A percentile compares a stretch with the other conserved stretches of the same genome.
phyloP scores from a whole-genome alignment of 2,888 invertebrate species.

The Acrobasis repandana region DNA sequence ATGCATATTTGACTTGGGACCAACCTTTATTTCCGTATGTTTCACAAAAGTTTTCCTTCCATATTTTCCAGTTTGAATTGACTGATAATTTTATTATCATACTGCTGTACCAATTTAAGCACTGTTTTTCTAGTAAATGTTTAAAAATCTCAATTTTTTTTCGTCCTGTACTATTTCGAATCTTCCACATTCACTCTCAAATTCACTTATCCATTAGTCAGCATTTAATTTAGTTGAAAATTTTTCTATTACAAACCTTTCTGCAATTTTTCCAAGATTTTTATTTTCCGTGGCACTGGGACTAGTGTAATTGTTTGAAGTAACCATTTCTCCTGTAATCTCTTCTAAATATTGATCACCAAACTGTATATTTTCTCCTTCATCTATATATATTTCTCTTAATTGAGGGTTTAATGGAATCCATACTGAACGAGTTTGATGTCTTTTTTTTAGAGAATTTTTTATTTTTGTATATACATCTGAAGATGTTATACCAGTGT shows the following conservation, averaged over 20 bases:
- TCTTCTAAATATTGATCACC: slow-evolving; percentile 31
- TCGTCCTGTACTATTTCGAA: slow-evolving; percentile 33
- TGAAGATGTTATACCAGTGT: slow-evolving; percentile 11
- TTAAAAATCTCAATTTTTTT: slow-evolving; percentile 38
- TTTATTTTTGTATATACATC: slow-evolving; percentile 7
- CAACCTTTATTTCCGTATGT: no score
- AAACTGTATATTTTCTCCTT: no score
- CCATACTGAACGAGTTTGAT: slow-evolving; percentile 24
- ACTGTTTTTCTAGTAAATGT: slow-evolving; percentile 37
- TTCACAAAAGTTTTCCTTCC: slow-evolving; percentile 22
- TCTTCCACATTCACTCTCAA: slow-evolving; percentile 40
- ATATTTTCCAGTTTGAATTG: slow-evolving; percentile 30
- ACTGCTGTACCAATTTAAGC: slow-evolving; percentile 34
- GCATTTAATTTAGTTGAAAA: slow-evolving; percentile 37
- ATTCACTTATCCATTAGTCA: slow-evolving; percentile 38
- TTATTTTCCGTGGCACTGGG: slow-evolving; percentile 28
- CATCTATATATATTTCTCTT: slow-evolving; percentile 28
- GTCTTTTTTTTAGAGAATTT: slow-evolving; percentile 15
- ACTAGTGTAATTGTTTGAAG: slow-evolving; percentile 32
- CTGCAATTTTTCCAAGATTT: slow-evolving; percentile 33
- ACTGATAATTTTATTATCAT: slow-evolving; percentile 35
- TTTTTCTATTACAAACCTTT: slow-evolving; percentile 42
- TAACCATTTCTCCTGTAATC: slow-evolving; percentile 26
- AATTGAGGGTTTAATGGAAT: not conserved
- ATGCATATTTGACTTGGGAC: slow-evolving; percentile 30